Base-by-base conservation (phyloP, 2,113 vertebrate species). In the Labeo rohita region DNA sequence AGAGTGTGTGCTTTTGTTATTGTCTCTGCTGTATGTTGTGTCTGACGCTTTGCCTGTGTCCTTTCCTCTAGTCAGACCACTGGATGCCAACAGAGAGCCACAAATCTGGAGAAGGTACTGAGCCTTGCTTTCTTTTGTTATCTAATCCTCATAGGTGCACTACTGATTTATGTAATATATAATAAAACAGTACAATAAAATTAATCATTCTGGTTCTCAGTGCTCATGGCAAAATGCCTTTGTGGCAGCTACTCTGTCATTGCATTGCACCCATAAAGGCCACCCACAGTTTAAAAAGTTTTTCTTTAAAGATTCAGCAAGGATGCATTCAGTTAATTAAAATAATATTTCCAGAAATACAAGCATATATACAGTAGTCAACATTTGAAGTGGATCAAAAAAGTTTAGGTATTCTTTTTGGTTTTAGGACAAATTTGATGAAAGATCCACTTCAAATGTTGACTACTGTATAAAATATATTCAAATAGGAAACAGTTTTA, bases 61-160 rank as follows among this genome's bases (percentile, higher is more conserved):
- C 90, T 56, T 88, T 84, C 85, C 65, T 88, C 21, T 82, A 96
- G 95, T 92, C 94, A 39, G 91, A 92, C 86, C 94, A 94, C 85
- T 94, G 93, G 94, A 90, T 92, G 36, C 93, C 94, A 2, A 86
- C 93, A 45, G 92, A 95, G 89, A 89, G 87, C 61, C 91, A 93
- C 83, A 95, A 90, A 90, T 93, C 93, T 87, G 93, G 93, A 88
- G 94, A 95, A 89, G 93, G 90, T 91, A 91, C 45, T 16, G 13
- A 8, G 54, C 78, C 39, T 49, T 73, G 47, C 47, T 36, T 50
- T 70, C 50, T 75, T 72, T 50, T 36, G 23, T 39, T 50, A 1
- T 2, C 43, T 5, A 11, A 16, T 54, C 56, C 10, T 49, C 4
- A 54, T 39, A 70, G 6, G 10, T 50, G 23, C 34, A 4, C 23